Conservation (phyloP, 2,797 vertebrate species). For the Helicolenus hilgendorfi region DNA sequence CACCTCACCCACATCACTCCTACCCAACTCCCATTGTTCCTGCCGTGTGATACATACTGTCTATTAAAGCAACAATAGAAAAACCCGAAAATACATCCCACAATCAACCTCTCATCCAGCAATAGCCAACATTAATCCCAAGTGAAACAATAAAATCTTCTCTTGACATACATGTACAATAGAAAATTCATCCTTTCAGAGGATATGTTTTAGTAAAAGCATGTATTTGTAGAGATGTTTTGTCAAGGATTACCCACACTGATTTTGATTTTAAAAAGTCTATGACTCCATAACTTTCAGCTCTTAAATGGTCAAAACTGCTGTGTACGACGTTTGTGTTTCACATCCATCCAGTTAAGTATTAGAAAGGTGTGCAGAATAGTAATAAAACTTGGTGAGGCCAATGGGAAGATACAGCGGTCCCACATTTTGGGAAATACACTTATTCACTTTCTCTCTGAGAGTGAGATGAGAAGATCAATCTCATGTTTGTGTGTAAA, state of each 20-base stretch:
- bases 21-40: background rate
- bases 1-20: conserved; percentile 22
- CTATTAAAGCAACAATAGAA: conserved; percentile 5
- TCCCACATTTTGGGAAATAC: background rate
- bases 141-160: background rate
- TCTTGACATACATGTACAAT: background rate
- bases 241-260: background rate
- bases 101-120: conserved; percentile 5
- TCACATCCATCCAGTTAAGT: background rate
- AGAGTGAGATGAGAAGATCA: background rate
- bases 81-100: conserved; percentile 12
- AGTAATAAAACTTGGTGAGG: background rate
- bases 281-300: background rate
- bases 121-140: conserved; percentile 18
- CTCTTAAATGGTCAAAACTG: background rate
- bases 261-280: background rate
- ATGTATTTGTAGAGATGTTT: background rate
- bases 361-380: background rate
- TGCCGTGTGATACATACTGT: background rate
- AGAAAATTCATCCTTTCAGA: background rate
- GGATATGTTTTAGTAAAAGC: background rate
- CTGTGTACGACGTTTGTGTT: background rate
- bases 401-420: background rate
- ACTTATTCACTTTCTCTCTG: background rate
- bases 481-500: background rate